phyloP scores from a whole-genome alignment of 1,140 invertebrate genomes.

The Helicoverpa armigera region DNA sequence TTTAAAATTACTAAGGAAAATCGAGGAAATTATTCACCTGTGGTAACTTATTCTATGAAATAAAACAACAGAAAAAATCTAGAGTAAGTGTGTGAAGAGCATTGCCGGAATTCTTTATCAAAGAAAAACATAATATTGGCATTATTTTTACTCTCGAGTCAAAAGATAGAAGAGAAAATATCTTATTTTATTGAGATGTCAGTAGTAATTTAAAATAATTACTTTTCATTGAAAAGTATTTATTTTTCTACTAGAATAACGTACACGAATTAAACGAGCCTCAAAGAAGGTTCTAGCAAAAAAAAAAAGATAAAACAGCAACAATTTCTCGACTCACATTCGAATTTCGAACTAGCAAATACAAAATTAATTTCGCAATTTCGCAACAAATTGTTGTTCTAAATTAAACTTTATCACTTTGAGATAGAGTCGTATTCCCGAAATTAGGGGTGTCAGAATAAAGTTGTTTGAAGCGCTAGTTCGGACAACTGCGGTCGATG shows the following conservation, averaged over 20 bases:
- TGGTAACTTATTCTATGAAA: too few relatives aligned
- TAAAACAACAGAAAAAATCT: too few relatives aligned
- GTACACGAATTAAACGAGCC: too few relatives aligned
- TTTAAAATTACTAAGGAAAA: too few relatives aligned
- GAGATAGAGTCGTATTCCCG: conserved; percentile 55
- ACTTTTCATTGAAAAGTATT: too few relatives aligned
- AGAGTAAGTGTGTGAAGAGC: too few relatives aligned
- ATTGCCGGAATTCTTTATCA: not conserved
- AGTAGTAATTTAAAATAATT: too few relatives aligned
- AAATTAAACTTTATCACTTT: conserved; percentile 64
- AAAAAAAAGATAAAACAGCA: conserved; percentile 10
- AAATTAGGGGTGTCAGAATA: conserved; percentile 12
- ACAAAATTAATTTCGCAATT: conserved; percentile 23
- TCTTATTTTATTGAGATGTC: too few relatives aligned
- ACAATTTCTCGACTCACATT: conserved; percentile 13
- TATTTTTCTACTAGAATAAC: too few relatives aligned
- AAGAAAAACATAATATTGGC: not conserved
- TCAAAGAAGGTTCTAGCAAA: not conserved
- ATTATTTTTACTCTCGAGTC: not conserved
- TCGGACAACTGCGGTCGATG: conserved; percentile 76
- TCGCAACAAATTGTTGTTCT: conserved; percentile 55
- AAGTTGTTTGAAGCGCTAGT: conserved; percentile 54
- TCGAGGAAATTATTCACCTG: too few relatives aligned
- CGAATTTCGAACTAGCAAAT: conserved; percentile 44
- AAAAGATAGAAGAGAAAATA: not conserved